These are phyloP conservation scores for Melanostigma gelatinosum DNA, from an alignment of 2,113 vertebrate species.

Conservation along the genomic window DNA sequence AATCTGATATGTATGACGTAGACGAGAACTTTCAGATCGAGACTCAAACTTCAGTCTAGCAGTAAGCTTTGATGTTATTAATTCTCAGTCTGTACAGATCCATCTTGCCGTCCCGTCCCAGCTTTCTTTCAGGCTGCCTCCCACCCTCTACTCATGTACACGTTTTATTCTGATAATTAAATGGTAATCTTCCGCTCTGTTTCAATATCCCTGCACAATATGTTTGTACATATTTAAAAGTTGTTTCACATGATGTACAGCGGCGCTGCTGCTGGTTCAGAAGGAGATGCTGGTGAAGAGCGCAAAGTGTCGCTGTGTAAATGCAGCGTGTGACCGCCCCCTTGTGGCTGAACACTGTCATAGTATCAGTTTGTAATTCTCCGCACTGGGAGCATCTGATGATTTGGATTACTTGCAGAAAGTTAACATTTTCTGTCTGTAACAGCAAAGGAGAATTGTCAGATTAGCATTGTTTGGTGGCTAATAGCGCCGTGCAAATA, in stretches of 20 bases:
- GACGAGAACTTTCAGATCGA: conserved; percentile 1
- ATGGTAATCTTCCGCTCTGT: conserved; percentile 69
- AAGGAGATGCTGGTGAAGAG: not conserved
- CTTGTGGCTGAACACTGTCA: conserved; percentile 27
- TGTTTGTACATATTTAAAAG: conserved; percentile 87
- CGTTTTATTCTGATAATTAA: conserved; percentile 69
- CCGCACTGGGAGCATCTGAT: not conserved
- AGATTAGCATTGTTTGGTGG: not conserved
- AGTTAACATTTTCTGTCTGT: not conserved
- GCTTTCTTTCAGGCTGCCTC: not conserved
- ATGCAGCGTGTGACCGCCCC: conserved; percentile 42
- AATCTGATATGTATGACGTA: conserved; percentile 19
- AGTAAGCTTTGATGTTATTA: conserved; percentile 11
- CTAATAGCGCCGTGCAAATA: not conserved
- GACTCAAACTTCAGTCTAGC: not conserved
- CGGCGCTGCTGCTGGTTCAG: not conserved
- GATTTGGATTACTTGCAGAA: not conserved
- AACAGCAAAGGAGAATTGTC: not conserved
- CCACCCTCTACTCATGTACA: not conserved
- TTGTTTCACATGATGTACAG: conserved; percentile 38
- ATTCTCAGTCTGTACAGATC: conserved; percentile 28
- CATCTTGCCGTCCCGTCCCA: not conserved
- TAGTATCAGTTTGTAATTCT: not conserved
- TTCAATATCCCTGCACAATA: conserved; percentile 82
- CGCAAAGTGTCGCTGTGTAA: not conserved